Conservation (phyloP, 1,140 invertebrate species). For the Holotrichia oblita region DNA sequence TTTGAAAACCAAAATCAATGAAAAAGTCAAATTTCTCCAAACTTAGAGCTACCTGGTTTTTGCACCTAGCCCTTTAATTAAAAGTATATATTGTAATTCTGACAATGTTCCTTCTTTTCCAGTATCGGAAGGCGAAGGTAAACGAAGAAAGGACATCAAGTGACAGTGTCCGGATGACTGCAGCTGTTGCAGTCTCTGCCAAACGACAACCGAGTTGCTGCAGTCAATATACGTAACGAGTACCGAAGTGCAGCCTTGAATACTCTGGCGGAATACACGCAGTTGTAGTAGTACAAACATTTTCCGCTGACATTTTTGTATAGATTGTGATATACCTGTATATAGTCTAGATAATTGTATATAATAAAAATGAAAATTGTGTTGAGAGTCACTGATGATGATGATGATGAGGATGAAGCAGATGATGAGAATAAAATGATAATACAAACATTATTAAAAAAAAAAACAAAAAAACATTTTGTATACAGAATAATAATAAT, state of each 20-base stretch:
- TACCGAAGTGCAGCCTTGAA: constrained; percentile 53
- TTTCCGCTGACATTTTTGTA: constrained; percentile 50
- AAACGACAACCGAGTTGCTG: constrained; percentile 45
- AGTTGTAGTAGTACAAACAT: constrained; percentile 43
- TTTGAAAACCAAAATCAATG: too few relatives aligned
- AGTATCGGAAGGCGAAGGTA: constrained; percentile 58
- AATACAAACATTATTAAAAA: constrained; percentile 15
- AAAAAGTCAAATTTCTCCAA: too few relatives aligned
- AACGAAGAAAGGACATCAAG: constrained; percentile 60
- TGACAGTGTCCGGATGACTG: constrained; percentile 58
- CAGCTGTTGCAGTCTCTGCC: constrained; percentile 44
- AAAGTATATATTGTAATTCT: too few relatives aligned
- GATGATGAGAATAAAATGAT: constrained; percentile 13
- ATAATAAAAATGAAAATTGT: constrained; percentile 49
- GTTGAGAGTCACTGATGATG: constrained; percentile 40
- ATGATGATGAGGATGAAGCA: constrained; percentile 1
- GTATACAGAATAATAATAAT: constrained; percentile 36
- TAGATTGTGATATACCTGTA: constrained; percentile 58
- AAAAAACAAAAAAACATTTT: constrained; percentile 40
- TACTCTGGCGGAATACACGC: constrained; percentile 48
- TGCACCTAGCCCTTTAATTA: too few relatives aligned
- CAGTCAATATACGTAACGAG: constrained; percentile 46
- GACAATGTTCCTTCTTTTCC: constrained; percentile 4
- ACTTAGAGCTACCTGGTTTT: too few relatives aligned
- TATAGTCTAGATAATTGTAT: constrained; percentile 50